Evolutionary conservation across 2,113 vertebrate species (phyloP).

Genomic region (Anser brachyrhynchus): DNA sequence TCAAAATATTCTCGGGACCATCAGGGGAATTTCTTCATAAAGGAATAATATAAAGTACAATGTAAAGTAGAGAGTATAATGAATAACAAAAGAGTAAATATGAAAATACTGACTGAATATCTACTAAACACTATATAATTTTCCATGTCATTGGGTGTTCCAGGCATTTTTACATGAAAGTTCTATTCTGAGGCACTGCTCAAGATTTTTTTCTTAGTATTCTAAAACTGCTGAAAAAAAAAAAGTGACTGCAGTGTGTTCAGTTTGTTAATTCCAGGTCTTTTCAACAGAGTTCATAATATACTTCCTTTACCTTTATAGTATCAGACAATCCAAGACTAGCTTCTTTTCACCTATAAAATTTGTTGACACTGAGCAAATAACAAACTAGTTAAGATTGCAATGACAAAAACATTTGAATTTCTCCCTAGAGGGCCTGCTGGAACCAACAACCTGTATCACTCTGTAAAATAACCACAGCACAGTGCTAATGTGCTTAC

Average conservation of each 20-base stretch:
- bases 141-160: not conserved
- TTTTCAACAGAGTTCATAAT: not conserved
- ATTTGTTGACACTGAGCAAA: not conserved
- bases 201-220: not conserved
- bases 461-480: not conserved
- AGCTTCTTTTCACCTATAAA: not conserved
- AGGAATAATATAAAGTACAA: not conserved
- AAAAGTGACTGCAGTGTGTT: not conserved
- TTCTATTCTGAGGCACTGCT: not conserved
- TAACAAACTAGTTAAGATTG: not conserved
- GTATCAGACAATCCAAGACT: not conserved
- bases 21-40: not conserved
- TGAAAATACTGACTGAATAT: not conserved
- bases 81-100: not conserved
- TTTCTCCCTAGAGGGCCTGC: not conserved
- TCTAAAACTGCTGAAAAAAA: not conserved
- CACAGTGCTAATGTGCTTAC: accelerated
- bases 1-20: not conserved
- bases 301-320: not conserved
- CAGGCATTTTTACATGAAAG: not conserved
- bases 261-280: not conserved
- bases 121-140: not conserved
- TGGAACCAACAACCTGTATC: not conserved
- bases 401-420: not conserved
- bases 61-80: not conserved